Evolutionary conservation across 2,888 invertebrate species (phyloP).

Genomic region (Campoplex nolae): DNA sequence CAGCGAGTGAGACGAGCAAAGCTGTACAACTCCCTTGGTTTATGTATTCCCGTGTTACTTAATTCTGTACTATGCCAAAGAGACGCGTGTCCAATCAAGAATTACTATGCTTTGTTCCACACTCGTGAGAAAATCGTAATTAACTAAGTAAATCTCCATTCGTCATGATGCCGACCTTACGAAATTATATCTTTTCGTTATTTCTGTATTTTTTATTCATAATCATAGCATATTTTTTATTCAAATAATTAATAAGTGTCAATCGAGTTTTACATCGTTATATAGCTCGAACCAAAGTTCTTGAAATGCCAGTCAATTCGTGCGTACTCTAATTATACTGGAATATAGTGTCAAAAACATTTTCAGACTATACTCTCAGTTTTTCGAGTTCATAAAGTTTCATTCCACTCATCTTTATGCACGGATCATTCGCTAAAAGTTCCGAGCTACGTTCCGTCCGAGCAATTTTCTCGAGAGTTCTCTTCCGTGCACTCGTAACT

Average conservation of each 20-base stretch:
- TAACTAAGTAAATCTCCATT: conserved; percentile 9
- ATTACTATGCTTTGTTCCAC: conserved; percentile 17
- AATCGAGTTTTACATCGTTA: no score
- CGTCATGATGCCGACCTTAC: not conserved
- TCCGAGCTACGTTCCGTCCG: not conserved
- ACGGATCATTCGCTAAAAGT: not conserved
- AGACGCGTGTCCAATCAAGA: conserved; percentile 41
- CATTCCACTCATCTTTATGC: not conserved
- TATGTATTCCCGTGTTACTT: conserved; percentile 34
- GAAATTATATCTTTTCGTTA: not conserved
- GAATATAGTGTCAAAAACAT: no score
- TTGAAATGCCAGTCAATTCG: no score
- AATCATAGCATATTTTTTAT: not conserved
- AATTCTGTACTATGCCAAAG: conserved; percentile 34
- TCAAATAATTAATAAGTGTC: not conserved
- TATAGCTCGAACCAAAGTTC: no score
- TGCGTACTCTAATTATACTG: no score
- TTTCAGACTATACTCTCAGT: no score
- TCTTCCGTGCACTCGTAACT: not conserved
- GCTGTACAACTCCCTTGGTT: conserved; percentile 16
- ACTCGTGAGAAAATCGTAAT: not conserved
- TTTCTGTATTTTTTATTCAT: not conserved
- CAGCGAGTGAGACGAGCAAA: not conserved
- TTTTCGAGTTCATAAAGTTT: no score
- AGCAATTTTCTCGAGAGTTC: not conserved